Percentiles rank a stretch among this genome's conserved stretches.
phyloP scores from a whole-genome alignment of 2,888 invertebrate species.

The Endotricha flammealis region DNA sequence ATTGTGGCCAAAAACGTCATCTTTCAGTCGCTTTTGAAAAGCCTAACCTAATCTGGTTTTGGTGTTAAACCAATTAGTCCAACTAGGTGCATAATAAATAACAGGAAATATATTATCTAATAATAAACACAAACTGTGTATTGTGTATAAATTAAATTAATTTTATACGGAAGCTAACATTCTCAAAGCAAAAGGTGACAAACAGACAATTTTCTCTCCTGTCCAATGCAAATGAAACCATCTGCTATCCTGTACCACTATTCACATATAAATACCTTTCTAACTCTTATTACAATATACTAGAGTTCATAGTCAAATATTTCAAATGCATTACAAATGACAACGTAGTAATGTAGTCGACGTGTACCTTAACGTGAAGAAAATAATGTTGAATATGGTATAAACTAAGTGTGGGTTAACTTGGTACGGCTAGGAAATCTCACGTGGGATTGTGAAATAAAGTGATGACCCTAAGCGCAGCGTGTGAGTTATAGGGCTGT shows the following conservation, averaged over 20 bases:
- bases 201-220: slow-evolving; percentile 56
- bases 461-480: slow-evolving; percentile 52
- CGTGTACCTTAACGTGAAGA: slow-evolving; percentile 5
- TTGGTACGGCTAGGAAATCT: slow-evolving; percentile 29
- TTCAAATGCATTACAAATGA: slow-evolving; percentile 7
- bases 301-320: slow-evolving; percentile 21
- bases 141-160: slow-evolving; percentile 20
- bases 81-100: too few relatives aligned
- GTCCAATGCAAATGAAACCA: slow-evolving; percentile 59
- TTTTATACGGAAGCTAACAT: slow-evolving; percentile 8
- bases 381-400: slow-evolving; percentile 15
- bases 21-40: too few relatives aligned
- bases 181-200: slow-evolving; percentile 45
- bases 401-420: background rate
- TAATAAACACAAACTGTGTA: too few relatives aligned
- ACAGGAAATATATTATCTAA: too few relatives aligned
- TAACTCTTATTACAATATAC: slow-evolving; percentile 2
- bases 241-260: slow-evolving; percentile 30
- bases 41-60: too few relatives aligned
- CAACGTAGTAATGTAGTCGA: slow-evolving; percentile 12
- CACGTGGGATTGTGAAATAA: slow-evolving; percentile 53
- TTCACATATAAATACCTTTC: slow-evolving; percentile 17
- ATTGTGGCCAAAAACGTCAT: too few relatives aligned
- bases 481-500: slow-evolving; percentile 46
- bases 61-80: too few relatives aligned